phyloP scores from a whole-genome alignment of 2,797 vertebrate species.

The Onychomys torridus region DNA sequence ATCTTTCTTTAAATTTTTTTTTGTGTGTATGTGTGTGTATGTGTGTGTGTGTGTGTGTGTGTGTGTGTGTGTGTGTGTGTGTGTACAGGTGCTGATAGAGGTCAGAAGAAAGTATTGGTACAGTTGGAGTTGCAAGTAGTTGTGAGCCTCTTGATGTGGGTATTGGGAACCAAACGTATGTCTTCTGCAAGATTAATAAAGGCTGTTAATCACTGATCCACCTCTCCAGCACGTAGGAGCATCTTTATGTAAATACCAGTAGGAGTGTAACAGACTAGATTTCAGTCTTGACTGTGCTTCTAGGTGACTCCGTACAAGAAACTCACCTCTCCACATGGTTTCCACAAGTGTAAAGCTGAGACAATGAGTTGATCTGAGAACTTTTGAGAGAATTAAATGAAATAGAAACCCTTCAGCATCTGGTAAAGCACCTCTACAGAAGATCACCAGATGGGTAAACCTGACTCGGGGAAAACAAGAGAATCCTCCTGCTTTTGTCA shows the following conservation, averaged over 20 bases:
- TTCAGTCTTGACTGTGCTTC: background rate
- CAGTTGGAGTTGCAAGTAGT: background rate
- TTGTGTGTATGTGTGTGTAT: background rate
- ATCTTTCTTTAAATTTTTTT: background rate
- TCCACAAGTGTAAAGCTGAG: background rate
- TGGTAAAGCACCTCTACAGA: background rate
- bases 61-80: background rate
- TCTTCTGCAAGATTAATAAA: background rate
- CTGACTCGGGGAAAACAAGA: background rate
- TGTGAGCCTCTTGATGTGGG: background rate
- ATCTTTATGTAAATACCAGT: background rate
- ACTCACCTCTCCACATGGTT: background rate
- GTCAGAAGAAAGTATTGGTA: background rate
- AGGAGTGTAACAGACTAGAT: background rate
- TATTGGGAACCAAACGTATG: background rate
- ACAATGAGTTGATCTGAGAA: background rate
- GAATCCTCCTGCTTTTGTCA: background rate
- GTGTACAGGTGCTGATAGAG: background rate
- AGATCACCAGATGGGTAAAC: background rate
- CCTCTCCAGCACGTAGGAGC: background rate
- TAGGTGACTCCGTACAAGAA: background rate
- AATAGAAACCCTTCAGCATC: background rate
- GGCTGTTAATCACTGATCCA: background rate
- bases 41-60: background rate
- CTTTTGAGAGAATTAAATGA: background rate